These are phyloP conservation scores for Forficula auricularia DNA, from an alignment of 1,140 invertebrate species.

Conservation along the genomic window DNA sequence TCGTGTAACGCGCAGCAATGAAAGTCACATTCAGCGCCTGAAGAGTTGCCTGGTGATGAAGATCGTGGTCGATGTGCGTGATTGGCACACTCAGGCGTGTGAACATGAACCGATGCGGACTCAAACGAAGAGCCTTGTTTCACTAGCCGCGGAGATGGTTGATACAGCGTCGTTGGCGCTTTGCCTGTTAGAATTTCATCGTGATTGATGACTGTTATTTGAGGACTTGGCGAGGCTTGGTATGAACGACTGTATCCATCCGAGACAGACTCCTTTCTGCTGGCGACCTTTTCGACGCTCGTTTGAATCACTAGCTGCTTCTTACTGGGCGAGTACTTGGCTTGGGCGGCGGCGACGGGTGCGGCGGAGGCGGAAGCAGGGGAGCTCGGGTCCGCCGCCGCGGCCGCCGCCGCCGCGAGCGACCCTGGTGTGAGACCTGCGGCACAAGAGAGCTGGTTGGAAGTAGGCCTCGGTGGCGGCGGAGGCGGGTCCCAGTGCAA, in stretches of 20 bases:
- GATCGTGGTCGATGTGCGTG: slow-evolving; percentile 45
- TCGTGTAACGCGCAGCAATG: slow-evolving; percentile 87
- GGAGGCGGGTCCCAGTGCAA: slow-evolving; percentile 69
- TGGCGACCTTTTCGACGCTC: slow-evolving; percentile 40
- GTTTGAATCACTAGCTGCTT: slow-evolving; percentile 53
- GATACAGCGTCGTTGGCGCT: slow-evolving; percentile 16
- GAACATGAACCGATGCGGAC: slow-evolving; percentile 56
- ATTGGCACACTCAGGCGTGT: slow-evolving; percentile 66
- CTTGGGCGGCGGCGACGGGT: slow-evolving; percentile 31
- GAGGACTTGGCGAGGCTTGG: slow-evolving; percentile 36
- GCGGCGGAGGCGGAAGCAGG: slow-evolving; percentile 22
- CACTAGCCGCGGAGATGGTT: slow-evolving; percentile 30
- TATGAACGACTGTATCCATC: too few relatives aligned
- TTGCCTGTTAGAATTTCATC: slow-evolving; percentile 37
- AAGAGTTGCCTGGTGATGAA: slow-evolving; percentile 35
- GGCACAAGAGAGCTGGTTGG: slow-evolving; percentile 9
- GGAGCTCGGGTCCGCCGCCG: slow-evolving; percentile 23
- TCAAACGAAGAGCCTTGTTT: slow-evolving; percentile 55
- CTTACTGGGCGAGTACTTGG: slow-evolving; percentile 43
- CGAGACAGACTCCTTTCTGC: not conserved
- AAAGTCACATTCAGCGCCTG: slow-evolving; percentile 67
- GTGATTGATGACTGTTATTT: slow-evolving; percentile 81
- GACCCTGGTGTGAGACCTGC: not conserved
- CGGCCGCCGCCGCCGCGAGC: slow-evolving; percentile 29
- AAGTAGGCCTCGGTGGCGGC: slow-evolving; percentile 32